Evolutionary conservation across 1,140 invertebrate species (phyloP).

Genomic region (Stegodyphus dumicola): DNA sequence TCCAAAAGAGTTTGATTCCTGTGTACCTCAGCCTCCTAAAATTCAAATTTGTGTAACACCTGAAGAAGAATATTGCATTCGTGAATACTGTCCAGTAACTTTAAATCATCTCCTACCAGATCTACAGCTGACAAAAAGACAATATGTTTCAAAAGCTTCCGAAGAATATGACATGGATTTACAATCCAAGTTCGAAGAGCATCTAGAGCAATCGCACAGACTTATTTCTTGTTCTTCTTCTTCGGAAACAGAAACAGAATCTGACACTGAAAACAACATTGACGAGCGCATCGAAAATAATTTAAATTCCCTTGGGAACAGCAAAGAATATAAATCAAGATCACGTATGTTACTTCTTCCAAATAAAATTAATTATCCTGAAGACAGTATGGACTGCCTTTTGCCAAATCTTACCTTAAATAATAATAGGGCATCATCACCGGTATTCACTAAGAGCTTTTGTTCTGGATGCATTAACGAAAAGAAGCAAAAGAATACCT

Average conservation of each 20-base stretch:
- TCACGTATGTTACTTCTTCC: slow-evolving; percentile 5
- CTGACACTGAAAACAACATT: not conserved
- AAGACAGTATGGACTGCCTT: slow-evolving; percentile 23
- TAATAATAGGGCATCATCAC: slow-evolving; percentile 6
- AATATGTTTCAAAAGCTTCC: not conserved
- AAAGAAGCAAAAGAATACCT: not conserved
- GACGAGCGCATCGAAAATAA: not conserved
- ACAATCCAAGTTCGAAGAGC: slow-evolving; percentile 32
- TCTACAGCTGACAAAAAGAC: not conserved
- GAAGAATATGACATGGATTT: slow-evolving; percentile 17
- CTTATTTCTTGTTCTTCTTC: not conserved
- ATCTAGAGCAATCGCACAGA: slow-evolving; percentile 24
- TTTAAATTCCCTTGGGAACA: not conserved
- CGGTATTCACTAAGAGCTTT: slow-evolving; percentile 31
- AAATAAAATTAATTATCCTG: slow-evolving; percentile 36
- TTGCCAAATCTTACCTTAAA: slow-evolving; percentile 23
- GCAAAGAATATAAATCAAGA: not conserved
- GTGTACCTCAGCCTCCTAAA: not conserved
- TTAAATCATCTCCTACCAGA: slow-evolving; percentile 25
- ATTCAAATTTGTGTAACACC: not conserved
- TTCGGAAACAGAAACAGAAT: not conserved
- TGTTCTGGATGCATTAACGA: slow-evolving; percentile 33
- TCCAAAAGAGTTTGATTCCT: not conserved
- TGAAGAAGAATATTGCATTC: slow-evolving; percentile 42
- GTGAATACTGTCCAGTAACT: slow-evolving; percentile 32